Conservation (phyloP, 2,888 invertebrate species). For the Microplitis manilae region DNA sequence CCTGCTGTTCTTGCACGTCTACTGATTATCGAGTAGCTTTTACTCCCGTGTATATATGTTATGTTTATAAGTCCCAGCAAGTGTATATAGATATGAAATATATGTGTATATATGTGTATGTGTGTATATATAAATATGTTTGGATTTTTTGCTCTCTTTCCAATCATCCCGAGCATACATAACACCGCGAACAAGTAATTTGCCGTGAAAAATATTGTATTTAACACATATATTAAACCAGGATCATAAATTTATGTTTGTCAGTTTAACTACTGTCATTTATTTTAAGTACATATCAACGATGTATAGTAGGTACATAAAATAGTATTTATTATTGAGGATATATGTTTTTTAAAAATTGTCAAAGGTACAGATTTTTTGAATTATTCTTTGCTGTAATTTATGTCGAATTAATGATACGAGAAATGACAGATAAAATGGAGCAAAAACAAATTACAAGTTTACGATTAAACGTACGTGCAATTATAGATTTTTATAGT, state of each 20-base stretch:
- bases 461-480: neutral
- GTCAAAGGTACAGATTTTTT: neutral
- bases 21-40: slow-evolving; percentile 22
- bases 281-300: neutral
- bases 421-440: neutral
- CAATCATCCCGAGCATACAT: neutral
- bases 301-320: no score
- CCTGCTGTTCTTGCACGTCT: slow-evolving; percentile 14
- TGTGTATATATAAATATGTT: neutral
- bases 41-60: neutral
- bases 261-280: neutral
- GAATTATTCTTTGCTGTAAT: neutral
- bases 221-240: neutral
- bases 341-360: no score
- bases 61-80: neutral
- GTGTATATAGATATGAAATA: neutral
- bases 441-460: neutral
- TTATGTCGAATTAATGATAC: neutral
- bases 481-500: neutral
- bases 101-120: neutral
- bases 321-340: neutral
- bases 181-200: neutral
- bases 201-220: neutral
- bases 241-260: neutral
- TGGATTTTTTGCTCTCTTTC: neutral